Evolutionary conservation across 1,140 invertebrate species (phyloP), one percentile per base, ranked within the genome.

Genomic region (Aphelenchoides besseyi): DNA sequence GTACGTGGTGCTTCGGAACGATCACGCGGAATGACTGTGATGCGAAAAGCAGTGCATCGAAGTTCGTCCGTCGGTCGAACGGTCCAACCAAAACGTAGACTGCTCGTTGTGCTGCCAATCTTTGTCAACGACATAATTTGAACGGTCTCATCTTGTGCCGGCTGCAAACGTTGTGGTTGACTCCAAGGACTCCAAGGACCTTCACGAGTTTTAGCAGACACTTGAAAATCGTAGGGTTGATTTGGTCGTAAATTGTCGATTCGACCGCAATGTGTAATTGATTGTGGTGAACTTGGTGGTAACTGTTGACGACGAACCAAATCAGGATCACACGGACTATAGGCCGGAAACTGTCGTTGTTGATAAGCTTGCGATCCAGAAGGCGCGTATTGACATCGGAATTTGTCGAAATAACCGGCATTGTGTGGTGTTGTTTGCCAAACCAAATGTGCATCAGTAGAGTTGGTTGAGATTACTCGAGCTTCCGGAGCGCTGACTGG

Each of bases 281-380:
- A 26, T 48, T 73, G 72, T 33, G 81, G 75, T 30, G 81, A 77
- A 12, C 69, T 69, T 26, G 79, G 81, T 16, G 82, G 83, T 29
- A 84, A 68, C 61, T 84, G 79, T 30, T 82, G 73, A 32, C 76
- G 73, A 53, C 79, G 63, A 30, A 83, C 66, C 53, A 83, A n/a
- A 18, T 75, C 73, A 32, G 74, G 67, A 62, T 74, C 75, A 67
- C 82, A 83, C 12, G 81, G 83, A n/a, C 72, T 84, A 28, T 84
- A 75, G 16, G 81, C 82, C 37, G 83, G 82, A 75, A 85, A 84
- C 26, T 76, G 69, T 18, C 73, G 73, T 71, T 83, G 74, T 63
- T 83, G 64, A 52, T 71, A 71, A 41, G 76, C 67, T 54, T 79
- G 72, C 5, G 76, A 70, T 48, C 79, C 79, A 28, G 67, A 33